These are phyloP conservation scores for Monoplex corrugatus DNA, from an alignment of 2,888 invertebrate genomes.

Conservation along the genomic window DNA sequence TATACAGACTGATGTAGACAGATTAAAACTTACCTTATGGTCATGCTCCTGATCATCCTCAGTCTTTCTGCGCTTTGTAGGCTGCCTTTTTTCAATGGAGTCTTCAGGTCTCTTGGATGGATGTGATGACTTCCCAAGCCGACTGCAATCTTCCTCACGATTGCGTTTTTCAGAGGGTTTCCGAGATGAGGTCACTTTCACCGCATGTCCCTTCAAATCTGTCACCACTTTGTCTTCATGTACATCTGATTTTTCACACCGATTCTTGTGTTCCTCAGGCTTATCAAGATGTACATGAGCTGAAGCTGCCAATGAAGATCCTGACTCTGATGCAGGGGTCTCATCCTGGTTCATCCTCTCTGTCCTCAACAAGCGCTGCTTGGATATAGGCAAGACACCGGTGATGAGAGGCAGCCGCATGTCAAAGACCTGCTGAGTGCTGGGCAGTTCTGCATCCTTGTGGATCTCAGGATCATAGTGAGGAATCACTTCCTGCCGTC, in stretches of 20 bases:
- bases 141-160: neutral
- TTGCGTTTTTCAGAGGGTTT: no score
- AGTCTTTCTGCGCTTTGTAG: neutral
- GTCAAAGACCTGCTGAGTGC: slow-evolving; percentile 62
- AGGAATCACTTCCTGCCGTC: neutral
- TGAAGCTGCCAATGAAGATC: neutral
- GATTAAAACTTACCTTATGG: neutral
- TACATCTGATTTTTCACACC: no score
- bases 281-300: neutral
- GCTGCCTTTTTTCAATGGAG: neutral
- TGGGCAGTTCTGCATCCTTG: slow-evolving; percentile 67
- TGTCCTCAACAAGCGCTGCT: slow-evolving; percentile 42
- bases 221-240: neutral
- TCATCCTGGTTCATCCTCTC: neutral
- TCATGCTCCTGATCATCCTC: neutral
- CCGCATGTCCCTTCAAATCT: neutral
- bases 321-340: neutral
- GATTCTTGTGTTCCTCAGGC: neutral
- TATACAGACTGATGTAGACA: no score
- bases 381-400: slow-evolving; percentile 55
- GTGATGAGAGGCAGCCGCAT: slow-evolving; percentile 64
- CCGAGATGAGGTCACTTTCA: neutral
- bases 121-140: neutral
- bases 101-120: neutral
- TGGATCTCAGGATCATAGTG: neutral